Conservation (phyloP, 2,888 invertebrate genomes). For the Cephonodes hylas region DNA sequence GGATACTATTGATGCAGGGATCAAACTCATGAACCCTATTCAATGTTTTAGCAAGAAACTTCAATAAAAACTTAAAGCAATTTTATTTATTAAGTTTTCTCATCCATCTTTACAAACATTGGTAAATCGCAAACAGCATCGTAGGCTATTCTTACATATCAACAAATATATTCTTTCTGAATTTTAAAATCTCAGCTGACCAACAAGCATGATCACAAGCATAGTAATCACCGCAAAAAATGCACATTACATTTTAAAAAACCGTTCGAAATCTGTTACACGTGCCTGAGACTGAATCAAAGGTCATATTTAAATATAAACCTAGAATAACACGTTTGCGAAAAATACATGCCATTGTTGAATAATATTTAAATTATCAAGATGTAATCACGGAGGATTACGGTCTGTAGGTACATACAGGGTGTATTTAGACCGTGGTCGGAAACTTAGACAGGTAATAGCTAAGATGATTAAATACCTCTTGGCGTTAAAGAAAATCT, state of each 20-base stretch:
- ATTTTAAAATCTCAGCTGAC: not conserved
- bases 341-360: not conserved
- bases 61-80: too few relatives aligned
- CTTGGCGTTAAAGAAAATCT: too few relatives aligned
- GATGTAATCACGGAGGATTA: not conserved
- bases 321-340: not conserved
- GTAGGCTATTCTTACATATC: not conserved
- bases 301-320: conserved; percentile 1
- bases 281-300: not conserved
- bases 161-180: not conserved
- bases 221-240: not conserved
- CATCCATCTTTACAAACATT: not conserved
- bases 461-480: too few relatives aligned
- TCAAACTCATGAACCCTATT: too few relatives aligned
- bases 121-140: not conserved
- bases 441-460: too few relatives aligned
- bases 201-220: not conserved
- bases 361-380: not conserved
- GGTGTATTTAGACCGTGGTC: too few relatives aligned
- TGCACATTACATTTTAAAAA: not conserved
- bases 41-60: too few relatives aligned
- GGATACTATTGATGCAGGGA: too few relatives aligned
- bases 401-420: not conserved
- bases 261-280: conserved; percentile 2
- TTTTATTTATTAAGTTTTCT: too few relatives aligned